phyloP scores from a whole-genome alignment of 2,113 vertebrate species.

The Dissostichus mawsoni region DNA sequence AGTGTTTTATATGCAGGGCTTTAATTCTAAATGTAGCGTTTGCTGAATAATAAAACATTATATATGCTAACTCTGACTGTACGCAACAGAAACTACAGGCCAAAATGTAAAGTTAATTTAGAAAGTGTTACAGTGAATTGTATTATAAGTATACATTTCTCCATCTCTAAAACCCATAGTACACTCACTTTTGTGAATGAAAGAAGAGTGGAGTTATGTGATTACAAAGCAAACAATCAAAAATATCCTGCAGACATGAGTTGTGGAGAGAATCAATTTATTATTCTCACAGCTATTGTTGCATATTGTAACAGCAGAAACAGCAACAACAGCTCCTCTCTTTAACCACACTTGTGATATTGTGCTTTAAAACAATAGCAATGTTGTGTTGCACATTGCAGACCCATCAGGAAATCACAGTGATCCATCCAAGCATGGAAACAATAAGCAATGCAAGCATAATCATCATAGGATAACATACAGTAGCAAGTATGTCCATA shows the following conservation, averaged over 20 bases:
- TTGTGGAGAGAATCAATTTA: conserved; percentile 33
- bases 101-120: no score
- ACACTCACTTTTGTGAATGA: background rate
- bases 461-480: background rate
- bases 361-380: conserved; percentile 28
- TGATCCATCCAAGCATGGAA: conserved; percentile 6
- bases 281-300: conserved; percentile 31
- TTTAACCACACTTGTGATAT: background rate
- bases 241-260: background rate
- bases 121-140: no score
- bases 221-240: background rate
- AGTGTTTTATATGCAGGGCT: background rate
- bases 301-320: background rate
- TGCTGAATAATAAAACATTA: background rate
- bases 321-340: conserved; percentile 1
- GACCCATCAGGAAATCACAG: conserved; percentile 21
- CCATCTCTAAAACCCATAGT: no score
- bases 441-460: background rate
- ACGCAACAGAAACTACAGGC: no score
- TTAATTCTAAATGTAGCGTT: no score
- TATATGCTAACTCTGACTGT: no score
- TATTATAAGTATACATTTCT: no score
- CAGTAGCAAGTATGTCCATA: conserved; percentile 7
- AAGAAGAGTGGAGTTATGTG: no score
- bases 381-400: background rate